These are phyloP conservation scores for Emmelina monodactyla DNA, from an alignment of 2,888 invertebrate species.

Conservation along the genomic window DNA sequence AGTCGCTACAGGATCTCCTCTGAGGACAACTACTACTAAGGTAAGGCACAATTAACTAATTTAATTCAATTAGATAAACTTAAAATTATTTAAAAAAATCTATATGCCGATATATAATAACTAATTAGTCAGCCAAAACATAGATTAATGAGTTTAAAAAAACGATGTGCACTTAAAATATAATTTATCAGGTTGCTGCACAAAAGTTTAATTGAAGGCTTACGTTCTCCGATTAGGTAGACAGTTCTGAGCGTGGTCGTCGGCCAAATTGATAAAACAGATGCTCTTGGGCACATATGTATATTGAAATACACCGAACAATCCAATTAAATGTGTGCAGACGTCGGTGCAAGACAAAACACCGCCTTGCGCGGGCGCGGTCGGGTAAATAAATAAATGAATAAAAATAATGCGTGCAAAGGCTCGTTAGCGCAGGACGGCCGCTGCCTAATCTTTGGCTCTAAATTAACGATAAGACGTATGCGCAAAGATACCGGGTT, in stretches of 20 bases:
- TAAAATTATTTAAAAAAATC: too few relatives aligned
- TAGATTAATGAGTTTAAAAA: neutral
- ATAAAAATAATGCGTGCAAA: slow-evolving; percentile 40
- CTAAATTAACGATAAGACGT: slow-evolving; percentile 63
- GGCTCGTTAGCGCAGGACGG: slow-evolving; percentile 60
- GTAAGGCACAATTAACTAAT: slow-evolving; percentile 65
- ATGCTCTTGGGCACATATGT: slow-evolving; percentile 1
- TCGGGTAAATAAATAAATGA: slow-evolving; percentile 30
- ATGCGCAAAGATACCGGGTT: slow-evolving; percentile 52
- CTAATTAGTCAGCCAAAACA: too few relatives aligned
- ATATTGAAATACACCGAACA: slow-evolving; percentile 22
- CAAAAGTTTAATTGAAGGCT: slow-evolving; percentile 3
- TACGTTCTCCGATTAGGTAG: slow-evolving; percentile 17
- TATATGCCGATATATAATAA: too few relatives aligned
- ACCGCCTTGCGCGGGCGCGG: slow-evolving; percentile 16
- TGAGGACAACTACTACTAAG: slow-evolving; percentile 84
- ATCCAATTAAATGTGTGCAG: slow-evolving; percentile 55
- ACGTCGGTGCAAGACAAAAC: slow-evolving; percentile 52
- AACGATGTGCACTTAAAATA: neutral
- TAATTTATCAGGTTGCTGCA: neutral
- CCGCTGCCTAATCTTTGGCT: slow-evolving; percentile 45
- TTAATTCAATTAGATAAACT: too few relatives aligned
- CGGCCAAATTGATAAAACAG: slow-evolving; percentile 6
- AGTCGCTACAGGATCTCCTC: slow-evolving; percentile 74
- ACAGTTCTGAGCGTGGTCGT: slow-evolving; percentile 10